Conservation (phyloP, 2,797 vertebrate genomes). For the Danionella dracula region DNA sequence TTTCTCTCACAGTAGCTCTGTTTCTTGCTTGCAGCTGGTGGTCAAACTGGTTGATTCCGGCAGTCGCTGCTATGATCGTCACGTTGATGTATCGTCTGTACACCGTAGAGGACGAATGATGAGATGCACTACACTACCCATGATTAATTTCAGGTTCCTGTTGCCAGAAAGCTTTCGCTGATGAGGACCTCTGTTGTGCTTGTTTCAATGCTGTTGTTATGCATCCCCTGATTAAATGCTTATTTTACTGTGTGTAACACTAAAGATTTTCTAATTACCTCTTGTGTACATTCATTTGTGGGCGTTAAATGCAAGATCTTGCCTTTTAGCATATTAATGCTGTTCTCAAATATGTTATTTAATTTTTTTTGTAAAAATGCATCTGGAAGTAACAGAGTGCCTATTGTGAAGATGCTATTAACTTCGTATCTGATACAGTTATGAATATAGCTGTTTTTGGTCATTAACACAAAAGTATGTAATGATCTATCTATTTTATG, state of each 20-base stretch:
- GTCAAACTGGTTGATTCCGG: conserved; percentile 82
- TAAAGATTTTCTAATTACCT: conserved; percentile 8
- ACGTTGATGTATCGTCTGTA: conserved; percentile 82
- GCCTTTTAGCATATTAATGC: neutral
- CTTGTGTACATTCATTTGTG: neutral
- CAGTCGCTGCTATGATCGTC: conserved; percentile 68
- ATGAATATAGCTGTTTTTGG: no score
- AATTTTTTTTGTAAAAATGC: no score
- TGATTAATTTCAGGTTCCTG: conserved; percentile 29
- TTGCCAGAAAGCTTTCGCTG: conserved; percentile 26
- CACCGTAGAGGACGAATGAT: conserved; percentile 65
- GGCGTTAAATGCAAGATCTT: no score
- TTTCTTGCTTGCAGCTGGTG: conserved; percentile 71
- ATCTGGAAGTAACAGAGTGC: no score
- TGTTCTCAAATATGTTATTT: neutral
- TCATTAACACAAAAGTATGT: no score
- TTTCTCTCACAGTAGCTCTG: no score
- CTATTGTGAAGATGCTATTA: no score
- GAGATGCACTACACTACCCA: conserved; percentile 20
- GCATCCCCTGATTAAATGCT: no score
- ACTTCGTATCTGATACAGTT: no score
- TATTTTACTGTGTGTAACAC: neutral
- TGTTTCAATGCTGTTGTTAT: neutral
- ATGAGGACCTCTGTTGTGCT: conserved; percentile 40
- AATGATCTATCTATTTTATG: no score